Conservation (phyloP, 2,888 invertebrate species). For the Liopterus haemorrhoidalis region DNA sequence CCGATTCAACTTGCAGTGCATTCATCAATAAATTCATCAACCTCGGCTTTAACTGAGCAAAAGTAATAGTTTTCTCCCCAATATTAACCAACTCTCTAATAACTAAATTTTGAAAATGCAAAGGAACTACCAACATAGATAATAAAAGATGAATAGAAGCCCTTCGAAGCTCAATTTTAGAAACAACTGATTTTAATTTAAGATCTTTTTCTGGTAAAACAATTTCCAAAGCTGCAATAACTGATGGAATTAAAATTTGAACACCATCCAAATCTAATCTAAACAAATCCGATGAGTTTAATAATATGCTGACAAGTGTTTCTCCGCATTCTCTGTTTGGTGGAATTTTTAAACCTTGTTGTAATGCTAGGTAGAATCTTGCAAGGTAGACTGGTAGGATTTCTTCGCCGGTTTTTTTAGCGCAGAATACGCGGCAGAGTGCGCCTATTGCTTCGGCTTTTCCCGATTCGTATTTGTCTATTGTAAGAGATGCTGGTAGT, state of each 20-base stretch:
- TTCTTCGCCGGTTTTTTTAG: slow-evolving; percentile 90
- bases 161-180: slow-evolving; percentile 74
- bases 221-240: slow-evolving; percentile 83
- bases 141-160: slow-evolving; percentile 88
- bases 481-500: slow-evolving; percentile 62
- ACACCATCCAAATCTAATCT: slow-evolving; percentile 88
- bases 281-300: slow-evolving; percentile 82
- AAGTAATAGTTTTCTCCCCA: slow-evolving; percentile 52
- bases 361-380: slow-evolving; percentile 85
- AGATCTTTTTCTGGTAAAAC: slow-evolving; percentile 83
- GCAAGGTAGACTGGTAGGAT: slow-evolving; percentile 90
- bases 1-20: slow-evolving; percentile 76
- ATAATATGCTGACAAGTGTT: slow-evolving; percentile 79
- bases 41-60: slow-evolving; percentile 65
- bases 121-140: slow-evolving; percentile 85
- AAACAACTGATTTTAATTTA: slow-evolving; percentile 66
- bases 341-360: slow-evolving; percentile 64
- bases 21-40: slow-evolving; percentile 76
- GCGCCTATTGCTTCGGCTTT: slow-evolving; percentile 93
- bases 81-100: slow-evolving; percentile 65
- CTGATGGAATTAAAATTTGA: slow-evolving; percentile 82
- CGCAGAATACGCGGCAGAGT: slow-evolving; percentile 90
- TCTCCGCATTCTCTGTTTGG: slow-evolving; percentile 58
- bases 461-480: slow-evolving; percentile 76
- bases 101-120: slow-evolving; percentile 77